phyloP scores from a whole-genome alignment of 1,140 invertebrate species.

The Orchestia grillus region DNA sequence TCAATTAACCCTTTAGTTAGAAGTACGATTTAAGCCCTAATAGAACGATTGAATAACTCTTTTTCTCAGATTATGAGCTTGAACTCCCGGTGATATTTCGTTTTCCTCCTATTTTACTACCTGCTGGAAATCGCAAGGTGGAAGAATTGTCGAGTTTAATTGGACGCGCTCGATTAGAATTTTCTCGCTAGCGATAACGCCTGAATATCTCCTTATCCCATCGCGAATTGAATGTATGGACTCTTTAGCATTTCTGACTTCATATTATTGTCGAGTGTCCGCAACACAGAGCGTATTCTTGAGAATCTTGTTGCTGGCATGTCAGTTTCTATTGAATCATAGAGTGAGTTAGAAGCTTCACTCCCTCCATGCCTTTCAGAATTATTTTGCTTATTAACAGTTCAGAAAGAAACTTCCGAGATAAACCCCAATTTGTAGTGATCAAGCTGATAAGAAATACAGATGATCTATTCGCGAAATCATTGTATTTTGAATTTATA shows the following conservation, averaged over 20 bases:
- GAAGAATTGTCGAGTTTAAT: background rate
- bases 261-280: background rate
- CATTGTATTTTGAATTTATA: background rate
- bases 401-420: background rate
- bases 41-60: background rate
- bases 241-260: background rate
- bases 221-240: background rate
- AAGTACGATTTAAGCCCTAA: background rate
- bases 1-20: too few relatives aligned
- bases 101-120: background rate
- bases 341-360: background rate
- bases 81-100: too few relatives aligned
- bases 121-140: background rate
- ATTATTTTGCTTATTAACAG: background rate
- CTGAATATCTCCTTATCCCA: background rate
- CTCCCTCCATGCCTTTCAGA: background rate
- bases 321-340: background rate
- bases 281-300: background rate
- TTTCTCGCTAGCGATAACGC: background rate
- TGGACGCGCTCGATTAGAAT: background rate
- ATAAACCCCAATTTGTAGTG: background rate
- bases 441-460: background rate
- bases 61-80: background rate
- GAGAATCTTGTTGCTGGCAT: background rate
- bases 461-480: background rate